Evolutionary conservation across 1,140 invertebrate genomes (phyloP), one percentile per base, ranked within the genome.

Genomic region (Copidosoma floridanum): DNA sequence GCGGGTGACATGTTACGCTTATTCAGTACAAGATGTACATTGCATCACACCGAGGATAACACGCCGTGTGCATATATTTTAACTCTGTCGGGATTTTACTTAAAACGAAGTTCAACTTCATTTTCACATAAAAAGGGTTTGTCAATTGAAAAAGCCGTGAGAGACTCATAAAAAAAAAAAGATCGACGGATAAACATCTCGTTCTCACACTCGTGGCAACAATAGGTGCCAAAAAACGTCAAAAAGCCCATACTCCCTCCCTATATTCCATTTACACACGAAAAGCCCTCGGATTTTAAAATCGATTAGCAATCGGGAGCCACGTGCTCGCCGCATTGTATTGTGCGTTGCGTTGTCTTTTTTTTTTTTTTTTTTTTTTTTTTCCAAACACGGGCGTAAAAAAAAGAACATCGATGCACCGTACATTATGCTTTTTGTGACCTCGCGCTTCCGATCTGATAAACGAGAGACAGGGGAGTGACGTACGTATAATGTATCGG

Each of bases 241-340:
- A 43, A 43, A 43, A 21, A 21, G 40, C 18, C 7, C 40, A 16
- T 43, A 43, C 23, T 21, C 18, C 40, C 8, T 43, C 20, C 23
- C 40, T 43, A 43, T 21, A 21, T 43, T 21, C 18, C 8, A 8
- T 21, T 43, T 8, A 12, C 18, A n/a, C n/a, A 21, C 20, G 40
- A 21, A 43, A 43, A 43, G 23, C 18, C 40, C 12, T 8, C 40
- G 40, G 24, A 24, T 20, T 29, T 41, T 54, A 54, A 5, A 43
- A 43, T 29, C 38, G 51, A 54, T 54, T 54, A 44, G 35, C 35
- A 29, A 54, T 54, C 40, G 16, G 23, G 23, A n/a, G n/a, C n/a
- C 40, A 43, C 40, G 40, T 43, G 40, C 40, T 43, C 40, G 18
- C 11, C 29, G 18, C 11, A 54, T 54, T 54, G 52, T 54, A 11